Base-by-base conservation (phyloP, 2,113 vertebrate species). In the Coryphaenoides rupestris region DNA sequence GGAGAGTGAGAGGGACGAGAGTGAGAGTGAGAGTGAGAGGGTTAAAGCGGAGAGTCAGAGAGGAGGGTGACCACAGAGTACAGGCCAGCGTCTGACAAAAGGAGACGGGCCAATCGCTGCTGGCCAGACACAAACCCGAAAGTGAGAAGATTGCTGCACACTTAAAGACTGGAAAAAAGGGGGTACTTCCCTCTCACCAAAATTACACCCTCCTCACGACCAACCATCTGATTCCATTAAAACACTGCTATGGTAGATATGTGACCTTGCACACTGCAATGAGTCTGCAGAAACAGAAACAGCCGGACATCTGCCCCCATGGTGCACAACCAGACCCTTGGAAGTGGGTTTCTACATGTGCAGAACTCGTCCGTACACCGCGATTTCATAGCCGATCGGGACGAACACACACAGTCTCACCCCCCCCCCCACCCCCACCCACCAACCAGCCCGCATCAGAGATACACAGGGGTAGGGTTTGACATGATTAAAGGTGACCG, bases 91-190 rank as follows among this genome's bases (percentile, higher is more conserved):
- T 63, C 21, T 57, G 56, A 64, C 21, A 28, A 24, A 40, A 55
- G 19, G 58, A 62, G 52, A 65, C 19, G 17, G 19, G 57, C 59
- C 12, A 54, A 19, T 60, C 40, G 58, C 47, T 65, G 70, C 55
- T 66, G 64, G 56, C 45, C 58, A 76, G 61, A 72, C 54, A 65
- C 52, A 22, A 66, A 60, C 53, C 13, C 5, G 5, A 33, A 26
- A 21, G 61, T 60, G 16, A 55, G 59, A 56, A 55, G 21, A 13
- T 19, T 60, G 58, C 28, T 60, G 40, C 57, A 45, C 57, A 26
- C 57, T 59, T 45, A 4, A 40, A 50, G 58, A 19, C 40, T 60
- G 56, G 45, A 58, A 2, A 56, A 19, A 21, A 0, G 17, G 49
- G 16, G 52, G 50, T 26, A 58, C 19, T 66, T 58, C 64, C 66